phyloP scores from a whole-genome alignment of 64 coral and sea anemone species.

The Orbicella faveolata region DNA sequence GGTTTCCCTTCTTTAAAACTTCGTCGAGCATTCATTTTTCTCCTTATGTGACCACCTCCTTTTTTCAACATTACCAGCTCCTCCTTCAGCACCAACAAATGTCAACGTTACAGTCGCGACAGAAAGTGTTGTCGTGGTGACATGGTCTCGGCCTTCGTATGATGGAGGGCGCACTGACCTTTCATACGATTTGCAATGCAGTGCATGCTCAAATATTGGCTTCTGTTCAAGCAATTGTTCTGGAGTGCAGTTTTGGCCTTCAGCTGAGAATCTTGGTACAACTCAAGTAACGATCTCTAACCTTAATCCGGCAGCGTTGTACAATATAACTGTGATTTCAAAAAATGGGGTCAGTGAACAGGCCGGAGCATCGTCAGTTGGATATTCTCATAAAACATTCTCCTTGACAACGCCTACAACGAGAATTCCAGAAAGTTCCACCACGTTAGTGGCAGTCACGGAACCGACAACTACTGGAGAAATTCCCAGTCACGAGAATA shows the following conservation, averaged over 20 bases:
- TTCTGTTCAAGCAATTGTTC: constrained; percentile 27
- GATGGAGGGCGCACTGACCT: constrained; percentile 62
- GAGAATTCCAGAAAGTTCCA: neutral
- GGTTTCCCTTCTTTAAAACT: too few relatives aligned
- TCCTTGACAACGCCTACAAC: neutral
- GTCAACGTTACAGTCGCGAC: constrained; percentile 32
- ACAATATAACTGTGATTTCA: constrained; percentile 60
- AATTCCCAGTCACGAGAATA: neutral
- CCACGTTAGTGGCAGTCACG: neutral
- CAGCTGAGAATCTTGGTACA: neutral
- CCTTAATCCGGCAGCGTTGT: neutral
- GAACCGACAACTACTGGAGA: neutral
- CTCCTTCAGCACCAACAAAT: constrained; percentile 50
- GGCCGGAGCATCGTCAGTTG: constrained; percentile 9
- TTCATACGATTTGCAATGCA: constrained; percentile 52
- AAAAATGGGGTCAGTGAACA: constrained; percentile 64
- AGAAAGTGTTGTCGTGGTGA: constrained; percentile 45
- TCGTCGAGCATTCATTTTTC: too few relatives aligned
- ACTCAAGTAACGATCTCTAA: constrained; percentile 45
- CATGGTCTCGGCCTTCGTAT: constrained; percentile 60
- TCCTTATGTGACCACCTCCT: neutral
- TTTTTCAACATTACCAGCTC: constrained; percentile 10
- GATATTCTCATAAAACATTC: neutral
- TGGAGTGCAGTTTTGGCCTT: constrained; percentile 39
- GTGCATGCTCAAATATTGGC: constrained; percentile 9